Percentiles rank a stretch among this genome's conserved stretches.
phyloP scores from a whole-genome alignment of 2,113 vertebrate genomes.

The Antigone vipio region DNA sequence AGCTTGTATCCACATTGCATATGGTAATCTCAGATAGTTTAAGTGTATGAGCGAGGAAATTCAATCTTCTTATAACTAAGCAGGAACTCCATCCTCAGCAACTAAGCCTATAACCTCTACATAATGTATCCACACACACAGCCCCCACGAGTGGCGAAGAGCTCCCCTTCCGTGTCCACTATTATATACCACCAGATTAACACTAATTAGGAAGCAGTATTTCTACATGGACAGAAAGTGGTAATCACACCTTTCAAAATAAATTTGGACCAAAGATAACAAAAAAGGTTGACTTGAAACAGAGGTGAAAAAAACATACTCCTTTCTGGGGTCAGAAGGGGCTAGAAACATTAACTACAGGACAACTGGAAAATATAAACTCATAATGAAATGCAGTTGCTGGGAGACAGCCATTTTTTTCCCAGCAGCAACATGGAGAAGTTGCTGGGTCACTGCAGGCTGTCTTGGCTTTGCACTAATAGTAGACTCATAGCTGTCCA shows the following conservation, averaged over 20 bases:
- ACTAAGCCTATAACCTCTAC: not conserved
- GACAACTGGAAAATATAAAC: not conserved
- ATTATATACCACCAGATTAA: not conserved
- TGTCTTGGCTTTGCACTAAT: not conserved
- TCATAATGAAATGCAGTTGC: accelerated
- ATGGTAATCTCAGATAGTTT: not conserved
- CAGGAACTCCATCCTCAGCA: not conserved
- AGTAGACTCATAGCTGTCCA: accelerated
- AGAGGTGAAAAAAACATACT: not conserved
- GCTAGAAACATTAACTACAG: not conserved
- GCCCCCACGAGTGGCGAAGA: accelerated
- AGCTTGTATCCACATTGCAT: not conserved
- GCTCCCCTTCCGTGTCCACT: not conserved
- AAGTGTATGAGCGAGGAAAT: not conserved
- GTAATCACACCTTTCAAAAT: not conserved
- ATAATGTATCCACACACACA: accelerated
- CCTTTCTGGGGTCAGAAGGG: not conserved
- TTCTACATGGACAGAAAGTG: not conserved
- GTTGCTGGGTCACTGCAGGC: not conserved
- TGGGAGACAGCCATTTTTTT: not conserved
- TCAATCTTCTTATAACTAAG: not conserved
- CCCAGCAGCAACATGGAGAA: accelerated
- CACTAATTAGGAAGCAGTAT: not conserved
- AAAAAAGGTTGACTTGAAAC: not conserved
- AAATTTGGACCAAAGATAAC: not conserved